These are phyloP conservation scores for Macrostomum lignano DNA, from an alignment of 1,140 invertebrate species.

Conservation along the genomic window DNA sequence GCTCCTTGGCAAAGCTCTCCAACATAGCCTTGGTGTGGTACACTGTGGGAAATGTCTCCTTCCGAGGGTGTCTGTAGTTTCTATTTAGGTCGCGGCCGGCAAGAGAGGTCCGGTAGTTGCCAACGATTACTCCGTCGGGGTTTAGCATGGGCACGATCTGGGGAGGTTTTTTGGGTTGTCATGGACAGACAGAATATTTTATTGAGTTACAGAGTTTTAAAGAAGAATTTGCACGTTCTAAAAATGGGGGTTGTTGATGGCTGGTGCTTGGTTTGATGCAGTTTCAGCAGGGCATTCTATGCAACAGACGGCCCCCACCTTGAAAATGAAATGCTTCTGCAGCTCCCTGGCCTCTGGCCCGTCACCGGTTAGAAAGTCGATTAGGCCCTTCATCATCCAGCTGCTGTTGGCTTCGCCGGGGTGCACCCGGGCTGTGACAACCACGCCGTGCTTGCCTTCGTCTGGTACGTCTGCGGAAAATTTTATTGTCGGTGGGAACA, in stretches of 20 bases:
- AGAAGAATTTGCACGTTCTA: constrained; percentile 2
- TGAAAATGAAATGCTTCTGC: constrained; percentile 26
- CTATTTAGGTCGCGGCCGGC: constrained; percentile 25
- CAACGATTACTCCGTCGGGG: constrained; percentile 28
- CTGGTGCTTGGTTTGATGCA: too few relatives aligned
- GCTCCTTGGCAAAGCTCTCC: too few relatives aligned
- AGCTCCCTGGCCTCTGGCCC: constrained; percentile 22
- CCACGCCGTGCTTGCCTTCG: constrained; percentile 11
- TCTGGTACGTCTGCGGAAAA: too few relatives aligned
- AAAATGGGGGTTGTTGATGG: too few relatives aligned
- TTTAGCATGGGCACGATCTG: constrained; percentile 29
- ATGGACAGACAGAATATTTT: too few relatives aligned
- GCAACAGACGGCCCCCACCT: too few relatives aligned
- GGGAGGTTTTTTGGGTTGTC: too few relatives aligned
- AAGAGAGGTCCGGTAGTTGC: constrained; percentile 27
- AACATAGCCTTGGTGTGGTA: neutral
- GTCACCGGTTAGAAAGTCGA: constrained; percentile 21
- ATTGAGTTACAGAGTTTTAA: too few relatives aligned
- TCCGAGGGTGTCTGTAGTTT: constrained; percentile 18
- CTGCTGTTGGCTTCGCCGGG: constrained; percentile 27
- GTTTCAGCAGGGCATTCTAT: too few relatives aligned
- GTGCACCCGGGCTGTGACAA: constrained; percentile 22
- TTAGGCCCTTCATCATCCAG: constrained; percentile 29
- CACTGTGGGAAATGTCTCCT: neutral
- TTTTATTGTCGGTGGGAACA: too few relatives aligned